Evolutionary conservation across 2,888 invertebrate species (phyloP).

Genomic region (Pegoplata infirma): DNA sequence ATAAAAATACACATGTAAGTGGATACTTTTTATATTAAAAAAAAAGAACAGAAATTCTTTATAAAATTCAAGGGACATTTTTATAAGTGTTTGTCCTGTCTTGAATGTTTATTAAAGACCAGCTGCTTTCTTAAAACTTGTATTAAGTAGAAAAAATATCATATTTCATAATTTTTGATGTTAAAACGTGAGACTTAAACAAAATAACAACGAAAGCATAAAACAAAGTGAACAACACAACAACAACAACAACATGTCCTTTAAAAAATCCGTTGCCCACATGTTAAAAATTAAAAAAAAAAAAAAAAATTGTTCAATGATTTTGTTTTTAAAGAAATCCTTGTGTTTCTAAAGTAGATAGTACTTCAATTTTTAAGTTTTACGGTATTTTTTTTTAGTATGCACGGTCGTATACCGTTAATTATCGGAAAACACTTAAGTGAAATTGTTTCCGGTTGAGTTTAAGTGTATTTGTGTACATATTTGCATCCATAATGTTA

Average conservation of each 20-base stretch:
- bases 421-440: conserved; percentile 62
- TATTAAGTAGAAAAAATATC: conserved; percentile 51
- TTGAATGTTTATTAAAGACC: conserved; percentile 19
- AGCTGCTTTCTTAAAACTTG: conserved; percentile 49
- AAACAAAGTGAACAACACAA: conserved; percentile 19
- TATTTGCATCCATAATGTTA: conserved; percentile 49
- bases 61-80: conserved; percentile 31
- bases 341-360: conserved; percentile 3
- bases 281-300: conserved; percentile 38
- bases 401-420: conserved; percentile 28
- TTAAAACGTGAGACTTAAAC: conserved; percentile 50
- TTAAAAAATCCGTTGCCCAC: conserved; percentile 34
- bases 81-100: conserved; percentile 51
- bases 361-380: background rate
- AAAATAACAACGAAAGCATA: background rate
- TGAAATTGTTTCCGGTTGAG: conserved; percentile 54
- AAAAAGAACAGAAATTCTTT: conserved; percentile 32
- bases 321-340: conserved; percentile 26
- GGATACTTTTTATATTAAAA: conserved; percentile 47
- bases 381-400: conserved; percentile 1
- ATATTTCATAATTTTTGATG: conserved; percentile 57
- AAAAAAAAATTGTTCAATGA: conserved; percentile 20
- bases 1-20: conserved; percentile 28
- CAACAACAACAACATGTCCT: conserved; percentile 40
- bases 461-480: conserved; percentile 49